Evolutionary conservation across 1,140 invertebrate genomes (phyloP).

Genomic region (Macrosteles quadrilineatus): DNA sequence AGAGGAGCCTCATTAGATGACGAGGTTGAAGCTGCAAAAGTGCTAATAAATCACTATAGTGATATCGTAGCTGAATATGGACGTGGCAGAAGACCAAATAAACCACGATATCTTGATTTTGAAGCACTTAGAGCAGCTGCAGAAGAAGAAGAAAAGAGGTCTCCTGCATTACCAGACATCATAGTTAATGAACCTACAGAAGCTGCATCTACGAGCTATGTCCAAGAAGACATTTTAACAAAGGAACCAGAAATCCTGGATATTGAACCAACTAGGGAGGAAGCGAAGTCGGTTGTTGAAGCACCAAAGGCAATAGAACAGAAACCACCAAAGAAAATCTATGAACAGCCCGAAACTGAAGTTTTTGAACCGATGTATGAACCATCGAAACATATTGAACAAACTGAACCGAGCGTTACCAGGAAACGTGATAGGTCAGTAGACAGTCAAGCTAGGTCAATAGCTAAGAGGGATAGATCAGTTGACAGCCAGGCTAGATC

Average conservation of each 20-base stretch:
- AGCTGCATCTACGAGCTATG: background rate
- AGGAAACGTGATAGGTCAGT: background rate
- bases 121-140: conserved; percentile 64
- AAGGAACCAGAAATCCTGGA: too few relatives aligned
- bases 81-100: conserved; percentile 54
- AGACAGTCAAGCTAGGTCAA: background rate
- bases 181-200: conserved; percentile 11
- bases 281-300: too few relatives aligned
- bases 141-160: conserved; percentile 47
- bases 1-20: conserved; percentile 13
- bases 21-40: conserved; percentile 52
- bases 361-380: too few relatives aligned
- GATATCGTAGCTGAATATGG: conserved; percentile 73
- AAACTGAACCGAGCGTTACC: background rate
- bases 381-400: background rate
- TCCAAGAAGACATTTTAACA: conserved; percentile 15
- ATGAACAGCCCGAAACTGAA: too few relatives aligned
- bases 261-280: too few relatives aligned
- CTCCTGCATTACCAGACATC: conserved; percentile 30
- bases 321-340: too few relatives aligned
- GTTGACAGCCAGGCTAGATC: too few relatives aligned
- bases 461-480: too few relatives aligned
- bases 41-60: conserved; percentile 76
- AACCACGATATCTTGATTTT: conserved; percentile 60
- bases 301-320: too few relatives aligned